phyloP scores from a whole-genome alignment of 2,888 invertebrate species.

The Acrobasis consociella region DNA sequence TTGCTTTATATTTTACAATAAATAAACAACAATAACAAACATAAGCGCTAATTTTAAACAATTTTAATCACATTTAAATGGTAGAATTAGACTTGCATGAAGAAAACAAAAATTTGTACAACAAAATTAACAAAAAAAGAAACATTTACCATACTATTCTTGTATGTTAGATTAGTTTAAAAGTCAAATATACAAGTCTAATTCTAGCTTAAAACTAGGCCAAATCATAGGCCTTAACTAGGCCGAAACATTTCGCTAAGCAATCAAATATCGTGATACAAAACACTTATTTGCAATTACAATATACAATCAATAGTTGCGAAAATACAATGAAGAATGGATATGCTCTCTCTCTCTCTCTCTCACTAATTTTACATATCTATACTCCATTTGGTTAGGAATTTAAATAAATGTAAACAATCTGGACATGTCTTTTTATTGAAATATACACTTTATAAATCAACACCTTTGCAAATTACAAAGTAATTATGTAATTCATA shows the following conservation, averaged over 20 bases:
- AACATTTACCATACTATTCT: not conserved
- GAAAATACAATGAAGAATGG: not conserved
- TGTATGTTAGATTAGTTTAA: not conserved
- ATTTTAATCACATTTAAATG: not conserved
- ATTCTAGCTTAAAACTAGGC: conserved; percentile 3
- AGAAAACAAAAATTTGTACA: not conserved
- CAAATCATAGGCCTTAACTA: not conserved
- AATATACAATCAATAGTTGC: not conserved
- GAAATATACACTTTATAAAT: too few species aligned
- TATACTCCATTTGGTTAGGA: too few species aligned
- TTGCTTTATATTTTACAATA: conserved; percentile 15
- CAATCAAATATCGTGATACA: not conserved
- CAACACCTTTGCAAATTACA: too few species aligned
- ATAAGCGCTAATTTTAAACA: conserved; percentile 11
- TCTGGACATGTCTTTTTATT: not conserved
- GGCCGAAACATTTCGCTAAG: not conserved
- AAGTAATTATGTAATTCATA: too few species aligned
- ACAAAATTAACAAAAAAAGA: not conserved
- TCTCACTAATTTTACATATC: not conserved
- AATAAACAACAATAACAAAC: conserved; percentile 21
- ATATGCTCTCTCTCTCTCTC: not conserved
- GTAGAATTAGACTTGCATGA: conserved; percentile 4
- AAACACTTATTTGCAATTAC: not conserved
- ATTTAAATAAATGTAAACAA: too few species aligned
- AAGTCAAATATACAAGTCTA: conserved; percentile 2